Evolutionary conservation across 1,140 invertebrate species (phyloP), one percentile per base, ranked within the genome.

Genomic region (Pachypeltis micranthus): DNA sequence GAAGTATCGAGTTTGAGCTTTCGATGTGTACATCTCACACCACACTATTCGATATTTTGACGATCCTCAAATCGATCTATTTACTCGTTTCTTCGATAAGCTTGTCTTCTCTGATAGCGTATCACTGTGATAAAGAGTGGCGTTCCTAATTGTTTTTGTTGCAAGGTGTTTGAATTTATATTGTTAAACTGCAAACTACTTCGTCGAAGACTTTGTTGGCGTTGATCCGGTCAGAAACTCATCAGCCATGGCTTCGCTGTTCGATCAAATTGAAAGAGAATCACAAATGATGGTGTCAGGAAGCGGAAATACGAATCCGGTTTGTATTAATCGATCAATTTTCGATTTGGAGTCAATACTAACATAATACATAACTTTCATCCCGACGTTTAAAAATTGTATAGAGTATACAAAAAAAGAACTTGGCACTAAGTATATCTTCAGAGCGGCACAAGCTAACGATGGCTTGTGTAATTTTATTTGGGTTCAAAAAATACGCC

Each of bases 241-340:
- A 61, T 62, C 4, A 21, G 54, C 39, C 26, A 70, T 70, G 68
- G 68, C 66, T 21, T 70, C 68, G 12, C 83, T 89, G 69, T 81
- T 88, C 63, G 85, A 89, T 72, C 86, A 90, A 74, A 87, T 85
- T 70, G 85, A 87, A 67, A 81, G 85, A 71, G 84, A 82, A 24
- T 81, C 83, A n/a, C 83, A 84, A 67, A 74, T 74, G 28, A 25
- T 54, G 44, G n/a, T 39, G 1, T 73, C 74, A 2, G 76, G 74
- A 51, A 72, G 62, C 29, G 69, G 72, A 34, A n/a, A 24, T 23
- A 25, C 61, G 3, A 62, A 54, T 29, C 71, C 77, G 68, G 73
- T 76, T 62, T 65, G 73, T 51, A 21, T 51, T 21, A 29, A 74
- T 55, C 34, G 65, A 24, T 64, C 64, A 55, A 31, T 59, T 10